phyloP scores from a whole-genome alignment of 2,797 vertebrate species.

The Gouania willdenowi region DNA sequence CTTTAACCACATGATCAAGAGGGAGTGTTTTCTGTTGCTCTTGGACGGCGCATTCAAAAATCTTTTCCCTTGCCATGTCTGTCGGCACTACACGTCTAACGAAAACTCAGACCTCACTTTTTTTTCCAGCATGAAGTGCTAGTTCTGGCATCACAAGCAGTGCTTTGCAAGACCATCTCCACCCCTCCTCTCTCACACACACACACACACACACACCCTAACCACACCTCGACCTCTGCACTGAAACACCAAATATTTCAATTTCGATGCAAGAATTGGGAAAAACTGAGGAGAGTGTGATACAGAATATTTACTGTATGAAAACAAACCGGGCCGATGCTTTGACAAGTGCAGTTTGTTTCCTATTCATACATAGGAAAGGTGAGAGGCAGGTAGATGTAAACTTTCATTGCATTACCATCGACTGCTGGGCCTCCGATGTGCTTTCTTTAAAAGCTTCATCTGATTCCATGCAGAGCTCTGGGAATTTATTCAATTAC shows the following conservation, averaged over 20 bases:
- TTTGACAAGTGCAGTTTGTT: conserved; percentile 54
- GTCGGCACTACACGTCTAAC: conserved; percentile 54
- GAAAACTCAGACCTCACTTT: conserved; percentile 56
- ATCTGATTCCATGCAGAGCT: conserved; percentile 63
- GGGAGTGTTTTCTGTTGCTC: conserved; percentile 69
- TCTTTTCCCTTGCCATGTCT: conserved; percentile 57
- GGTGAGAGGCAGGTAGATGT: conserved; percentile 76
- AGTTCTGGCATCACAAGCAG: conserved; percentile 55
- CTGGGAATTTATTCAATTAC: conserved; percentile 75
- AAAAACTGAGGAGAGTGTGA: conserved; percentile 9
- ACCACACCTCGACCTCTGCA: conserved; percentile 14
- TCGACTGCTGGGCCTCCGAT: conserved; percentile 66
- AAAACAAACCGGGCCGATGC: conserved; percentile 55
- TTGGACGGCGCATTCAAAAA: conserved; percentile 65
- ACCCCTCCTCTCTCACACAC: conserved; percentile 1
- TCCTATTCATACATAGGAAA: conserved; percentile 61
- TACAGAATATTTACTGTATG: conserved; percentile 52
- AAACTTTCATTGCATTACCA: conserved; percentile 73
- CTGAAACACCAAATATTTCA: conserved; percentile 58
- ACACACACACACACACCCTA: conserved; percentile 8
- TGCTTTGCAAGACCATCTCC: conserved; percentile 14
- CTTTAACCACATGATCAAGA: conserved; percentile 67
- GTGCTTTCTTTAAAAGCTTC: conserved; percentile 71
- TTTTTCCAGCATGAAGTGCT: conserved; percentile 70
- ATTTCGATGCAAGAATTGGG: conserved; percentile 28